phyloP scores from a whole-genome alignment of 2,113 vertebrate species.

The Leuciscus idus region DNA sequence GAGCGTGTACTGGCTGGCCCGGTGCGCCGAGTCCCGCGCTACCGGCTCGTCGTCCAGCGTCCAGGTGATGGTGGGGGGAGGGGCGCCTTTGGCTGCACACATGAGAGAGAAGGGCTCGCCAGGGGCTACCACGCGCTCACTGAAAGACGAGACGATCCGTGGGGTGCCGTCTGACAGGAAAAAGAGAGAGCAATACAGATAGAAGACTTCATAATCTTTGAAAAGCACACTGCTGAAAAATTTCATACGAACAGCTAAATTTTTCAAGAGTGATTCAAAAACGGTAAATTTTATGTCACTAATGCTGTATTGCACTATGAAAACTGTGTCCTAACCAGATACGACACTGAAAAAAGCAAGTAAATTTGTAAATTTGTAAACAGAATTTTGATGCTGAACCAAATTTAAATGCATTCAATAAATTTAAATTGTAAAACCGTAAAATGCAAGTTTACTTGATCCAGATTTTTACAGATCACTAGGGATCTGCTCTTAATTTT shows the following conservation, averaged over 20 bases:
- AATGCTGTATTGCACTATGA: neutral
- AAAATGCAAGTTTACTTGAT: neutral
- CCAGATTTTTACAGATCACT: neutral
- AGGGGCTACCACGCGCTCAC: constrained; percentile 94
- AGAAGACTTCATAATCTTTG: constrained; percentile 6
- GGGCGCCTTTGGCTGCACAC: constrained; percentile 95
- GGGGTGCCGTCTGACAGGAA: constrained; percentile 88
- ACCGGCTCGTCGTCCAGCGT: constrained; percentile 95
- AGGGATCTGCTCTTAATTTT: neutral
- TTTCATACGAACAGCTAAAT: neutral
- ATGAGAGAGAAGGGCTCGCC: constrained; percentile 96
- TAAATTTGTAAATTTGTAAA: neutral
- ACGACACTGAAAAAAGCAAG: neutral
- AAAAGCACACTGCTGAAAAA: neutral
- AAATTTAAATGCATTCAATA: neutral
- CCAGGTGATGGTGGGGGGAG: constrained; percentile 95
- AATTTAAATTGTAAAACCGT: neutral
- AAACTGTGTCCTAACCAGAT: neutral
- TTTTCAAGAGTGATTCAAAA: neutral
- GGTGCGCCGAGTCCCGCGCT: constrained; percentile 84
- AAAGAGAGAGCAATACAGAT: constrained; percentile 35
- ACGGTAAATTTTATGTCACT: neutral
- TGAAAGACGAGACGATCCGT: constrained; percentile 95
- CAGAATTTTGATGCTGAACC: neutral
- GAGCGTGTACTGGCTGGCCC: constrained; percentile 95